A percentile compares a stretch with the other conserved stretches of the same genome.
Evolutionary conservation across 1,140 invertebrate species (phyloP).

Genomic region (Belonocnema kinseyi): DNA sequence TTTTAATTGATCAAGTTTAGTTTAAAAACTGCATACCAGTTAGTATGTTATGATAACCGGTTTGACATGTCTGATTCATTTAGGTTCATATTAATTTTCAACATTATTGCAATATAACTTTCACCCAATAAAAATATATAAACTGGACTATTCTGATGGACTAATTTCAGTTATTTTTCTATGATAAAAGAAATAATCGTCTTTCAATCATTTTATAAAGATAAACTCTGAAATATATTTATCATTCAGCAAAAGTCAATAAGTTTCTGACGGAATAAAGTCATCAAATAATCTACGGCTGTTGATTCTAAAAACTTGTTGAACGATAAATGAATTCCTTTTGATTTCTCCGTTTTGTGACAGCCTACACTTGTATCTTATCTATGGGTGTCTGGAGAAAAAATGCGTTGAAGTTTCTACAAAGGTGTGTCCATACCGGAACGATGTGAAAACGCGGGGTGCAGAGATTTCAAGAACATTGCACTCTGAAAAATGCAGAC

Average conservation of each 20-base stretch:
- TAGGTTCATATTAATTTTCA: no score
- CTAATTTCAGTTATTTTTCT: no score
- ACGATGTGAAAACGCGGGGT: not conserved
- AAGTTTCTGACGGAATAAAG: not conserved
- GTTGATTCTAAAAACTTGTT: not conserved
- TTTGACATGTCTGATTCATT: no score
- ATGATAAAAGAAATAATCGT: no score
- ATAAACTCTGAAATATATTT: no score
- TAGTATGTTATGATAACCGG: no score
- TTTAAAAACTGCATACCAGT: no score
- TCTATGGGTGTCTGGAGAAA: not conserved
- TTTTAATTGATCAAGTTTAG: no score
- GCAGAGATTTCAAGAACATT: not conserved
- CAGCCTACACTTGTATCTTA: not conserved
- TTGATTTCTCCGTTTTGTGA: not conserved
- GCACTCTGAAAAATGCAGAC: not conserved
- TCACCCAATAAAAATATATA: no score
- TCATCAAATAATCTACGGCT: not conserved
- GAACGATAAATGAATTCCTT: not conserved
- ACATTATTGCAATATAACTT: no score
- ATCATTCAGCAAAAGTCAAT: not conserved
- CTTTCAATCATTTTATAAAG: no score
- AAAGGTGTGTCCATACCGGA: conserved; percentile 6
- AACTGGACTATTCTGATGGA: no score
- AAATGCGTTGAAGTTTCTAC: conserved; percentile 1